A percentile compares a stretch with the other conserved stretches of the same genome.
Evolutionary conservation across 1,140 invertebrate genomes (phyloP).

Genomic region (Pseudobourletiella spinata): DNA sequence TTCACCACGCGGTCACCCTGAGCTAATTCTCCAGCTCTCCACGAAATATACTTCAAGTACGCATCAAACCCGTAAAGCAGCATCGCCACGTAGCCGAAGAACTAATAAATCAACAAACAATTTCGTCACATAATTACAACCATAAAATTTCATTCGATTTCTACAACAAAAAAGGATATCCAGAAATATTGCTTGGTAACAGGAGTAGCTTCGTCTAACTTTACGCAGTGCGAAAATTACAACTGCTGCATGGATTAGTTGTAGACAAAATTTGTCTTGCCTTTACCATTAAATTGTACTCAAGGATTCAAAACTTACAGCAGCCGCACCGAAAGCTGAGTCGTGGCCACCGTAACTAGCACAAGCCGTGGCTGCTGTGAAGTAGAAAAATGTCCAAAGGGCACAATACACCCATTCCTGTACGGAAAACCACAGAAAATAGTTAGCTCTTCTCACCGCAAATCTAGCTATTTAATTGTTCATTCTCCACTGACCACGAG

Average conservation of each 20-base stretch:
- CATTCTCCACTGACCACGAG: slow-evolving; percentile 66
- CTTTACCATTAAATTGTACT: too few species aligned
- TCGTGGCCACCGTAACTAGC: slow-evolving; percentile 44
- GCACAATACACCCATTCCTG: slow-evolving; percentile 64
- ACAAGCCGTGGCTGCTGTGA: slow-evolving; percentile 57
- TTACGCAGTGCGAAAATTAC: too few species aligned
- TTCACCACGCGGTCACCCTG: slow-evolving; percentile 59
- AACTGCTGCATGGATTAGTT: too few species aligned
- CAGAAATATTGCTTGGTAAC: neutral
- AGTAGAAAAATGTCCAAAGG: slow-evolving; percentile 59
- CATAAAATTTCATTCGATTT: neutral
- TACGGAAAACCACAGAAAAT: slow-evolving; percentile 32
- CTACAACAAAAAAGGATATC: neutral
- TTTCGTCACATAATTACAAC: slow-evolving; percentile 12
- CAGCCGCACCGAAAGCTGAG: slow-evolving; percentile 52
- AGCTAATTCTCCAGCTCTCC: slow-evolving; percentile 55
- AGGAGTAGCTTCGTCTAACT: too few species aligned
- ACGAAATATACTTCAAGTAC: slow-evolving; percentile 59
- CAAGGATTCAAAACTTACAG: too few species aligned
- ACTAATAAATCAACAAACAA: slow-evolving; percentile 49
- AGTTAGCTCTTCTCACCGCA: neutral
- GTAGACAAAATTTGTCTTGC: too few species aligned
- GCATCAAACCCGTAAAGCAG: slow-evolving; percentile 65
- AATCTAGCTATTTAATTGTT: neutral
- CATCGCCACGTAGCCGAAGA: slow-evolving; percentile 71